These are phyloP conservation scores for Nylanderia fulva DNA, from an alignment of 1,140 invertebrate genomes.

Conservation along the genomic window DNA sequence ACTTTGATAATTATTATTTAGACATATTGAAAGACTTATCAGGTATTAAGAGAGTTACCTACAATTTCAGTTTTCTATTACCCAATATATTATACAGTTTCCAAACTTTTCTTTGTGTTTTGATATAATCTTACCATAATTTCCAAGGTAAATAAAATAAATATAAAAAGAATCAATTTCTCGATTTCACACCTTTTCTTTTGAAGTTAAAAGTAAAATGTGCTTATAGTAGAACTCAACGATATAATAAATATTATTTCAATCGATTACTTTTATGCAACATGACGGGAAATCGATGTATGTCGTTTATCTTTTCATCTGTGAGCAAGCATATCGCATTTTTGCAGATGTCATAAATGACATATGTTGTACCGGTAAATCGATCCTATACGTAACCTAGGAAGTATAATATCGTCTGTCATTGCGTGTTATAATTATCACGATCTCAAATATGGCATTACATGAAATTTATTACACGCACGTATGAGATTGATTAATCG, in stretches of 20 bases:
- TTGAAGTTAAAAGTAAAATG: background rate
- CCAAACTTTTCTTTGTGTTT: background rate
- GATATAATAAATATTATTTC: constrained; percentile 28
- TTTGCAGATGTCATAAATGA: constrained; percentile 19
- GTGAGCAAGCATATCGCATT: constrained; percentile 9
- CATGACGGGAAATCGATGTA: constrained; percentile 6
- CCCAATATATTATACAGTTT: background rate
- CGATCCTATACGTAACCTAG: background rate
- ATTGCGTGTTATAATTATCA: constrained; percentile 43
- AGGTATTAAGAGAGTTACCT: background rate
- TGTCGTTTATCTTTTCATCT: constrained; percentile 42
- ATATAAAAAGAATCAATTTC: too few species aligned
- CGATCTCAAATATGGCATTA: background rate
- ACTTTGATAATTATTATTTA: background rate
- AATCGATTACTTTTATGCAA: constrained; percentile 4
- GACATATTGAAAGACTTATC: background rate
- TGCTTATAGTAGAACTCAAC: background rate
- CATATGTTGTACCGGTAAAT: constrained; percentile 6
- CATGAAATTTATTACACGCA: constrained; percentile 33
- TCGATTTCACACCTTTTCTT: background rate
- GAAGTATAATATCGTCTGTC: constrained; percentile 5
- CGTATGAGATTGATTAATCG: background rate
- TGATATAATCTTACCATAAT: background rate
- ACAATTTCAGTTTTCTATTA: background rate
- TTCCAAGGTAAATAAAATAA: background rate